phyloP scores from a whole-genome alignment of 35 echinoderm and acorn worm genomes.

The Heliocidaris tuberculata region DNA sequence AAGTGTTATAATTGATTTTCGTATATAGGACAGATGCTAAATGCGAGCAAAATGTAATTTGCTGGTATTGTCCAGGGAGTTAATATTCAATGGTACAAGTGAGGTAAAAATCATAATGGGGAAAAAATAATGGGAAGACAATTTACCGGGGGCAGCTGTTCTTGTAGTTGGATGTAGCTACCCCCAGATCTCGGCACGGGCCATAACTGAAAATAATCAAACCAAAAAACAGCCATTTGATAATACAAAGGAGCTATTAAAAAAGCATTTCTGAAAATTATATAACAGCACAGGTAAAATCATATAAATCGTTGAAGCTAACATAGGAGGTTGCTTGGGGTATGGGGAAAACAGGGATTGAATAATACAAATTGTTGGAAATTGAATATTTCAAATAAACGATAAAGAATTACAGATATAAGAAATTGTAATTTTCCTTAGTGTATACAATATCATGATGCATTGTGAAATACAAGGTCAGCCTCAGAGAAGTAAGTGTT shows the following conservation, averaged over 20 bases:
- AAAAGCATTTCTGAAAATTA: neutral
- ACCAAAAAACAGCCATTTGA: conserved; percentile 24
- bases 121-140: conserved; percentile 4
- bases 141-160: conserved; percentile 7
- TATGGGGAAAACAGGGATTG: neutral
- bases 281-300: neutral
- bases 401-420: too few species aligned
- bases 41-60: neutral
- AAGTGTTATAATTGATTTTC: neutral
- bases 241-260: neutral
- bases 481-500: too few species aligned
- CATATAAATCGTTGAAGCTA: neutral
- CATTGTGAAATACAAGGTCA: too few species aligned
- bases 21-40: neutral
- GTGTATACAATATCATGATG: too few species aligned
- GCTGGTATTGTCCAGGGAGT: neutral
- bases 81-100: neutral
- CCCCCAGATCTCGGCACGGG: neutral
- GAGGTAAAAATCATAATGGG: neutral
- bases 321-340: neutral
- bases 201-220: conserved; percentile 43
- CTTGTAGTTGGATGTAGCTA: conserved; percentile 21
- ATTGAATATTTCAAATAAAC: neutral
- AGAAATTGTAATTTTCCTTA: too few species aligned
- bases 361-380: neutral